Base-by-base conservation (phyloP, 2,888 invertebrate genomes). In the Tipula vernalis region DNA sequence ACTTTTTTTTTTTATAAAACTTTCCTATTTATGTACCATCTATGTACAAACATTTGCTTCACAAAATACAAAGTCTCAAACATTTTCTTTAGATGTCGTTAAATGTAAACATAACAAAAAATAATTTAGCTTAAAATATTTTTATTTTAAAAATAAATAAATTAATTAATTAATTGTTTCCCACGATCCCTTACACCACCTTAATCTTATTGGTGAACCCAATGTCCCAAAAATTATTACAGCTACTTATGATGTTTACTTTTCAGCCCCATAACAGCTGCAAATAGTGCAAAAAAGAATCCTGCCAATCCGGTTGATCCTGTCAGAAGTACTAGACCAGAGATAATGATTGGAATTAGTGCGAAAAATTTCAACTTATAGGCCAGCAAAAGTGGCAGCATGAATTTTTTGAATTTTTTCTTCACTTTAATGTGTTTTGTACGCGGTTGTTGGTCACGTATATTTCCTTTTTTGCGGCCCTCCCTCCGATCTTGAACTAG, bases 231-330 rank as follows among this genome's bases (percentile, higher is more conserved):
- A 12, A 18, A 10, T 71, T 28, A 12, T 28, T n/a, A 13, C 0
- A n/a, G 5, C 36, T 84, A n/a, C 6, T 39, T 36, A 41, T 39
- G n/a, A 41, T 39, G n/a, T 84, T 36, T 84, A 41, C 10, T 92
- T 90, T 94, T 96, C 88, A 96, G 92, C 87, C 95, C 96, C 93
- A 97, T 95, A 4, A 95, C 95, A 1, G 96, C 96, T 86, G 96
- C 95, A 89, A 97, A 97, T 13, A 97, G 91, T 0, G 97, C 96
- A 90, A 97, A 97, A 93, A 97, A 97, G 92, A 97, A 97, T 88
- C 97, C 97, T 28, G 96, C 97, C 87, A 97, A 90, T 18, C 96
- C 96, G 0, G 96, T 96, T 0, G 96, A 95, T 87, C 96, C 96
- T 4, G 95, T 94, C 86, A 97, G 91, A 8, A 97, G 91, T 0